Evolutionary conservation across 2,113 vertebrate species (phyloP).

Genomic region (Bostrychus sinensis): DNA sequence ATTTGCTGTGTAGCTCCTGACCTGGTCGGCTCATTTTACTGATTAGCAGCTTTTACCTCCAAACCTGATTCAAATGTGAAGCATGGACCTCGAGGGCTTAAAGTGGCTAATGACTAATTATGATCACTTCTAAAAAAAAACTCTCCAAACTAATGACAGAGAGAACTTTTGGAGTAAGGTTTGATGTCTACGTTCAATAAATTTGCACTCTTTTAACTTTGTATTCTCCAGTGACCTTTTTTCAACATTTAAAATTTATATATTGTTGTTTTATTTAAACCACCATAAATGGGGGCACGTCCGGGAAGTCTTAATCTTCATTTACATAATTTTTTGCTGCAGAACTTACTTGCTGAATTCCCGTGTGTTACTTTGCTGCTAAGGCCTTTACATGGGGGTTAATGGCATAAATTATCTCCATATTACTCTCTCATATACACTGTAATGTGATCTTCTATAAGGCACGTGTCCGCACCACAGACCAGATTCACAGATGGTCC

Average conservation of each 20-base stretch:
- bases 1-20: neutral
- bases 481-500: slow-evolving; percentile 45
- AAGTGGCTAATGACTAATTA: slow-evolving; percentile 28
- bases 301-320: too few species aligned
- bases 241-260: too few species aligned
- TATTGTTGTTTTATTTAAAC: too few species aligned
- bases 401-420: neutral
- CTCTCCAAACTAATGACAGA: slow-evolving; percentile 5
- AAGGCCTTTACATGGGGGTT: neutral
- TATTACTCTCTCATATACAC: neutral
- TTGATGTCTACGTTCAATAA: too few species aligned
- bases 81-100: slow-evolving; percentile 9
- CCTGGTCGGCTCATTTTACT: slow-evolving; percentile 12
- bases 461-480: neutral
- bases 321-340: neutral
- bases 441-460: slow-evolving; percentile 16
- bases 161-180: slow-evolving; percentile 5
- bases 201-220: too few species aligned
- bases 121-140: slow-evolving; percentile 15
- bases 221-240: too few species aligned
- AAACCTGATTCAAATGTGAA: slow-evolving; percentile 30
- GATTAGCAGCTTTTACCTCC: slow-evolving; percentile 23
- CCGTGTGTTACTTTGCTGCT: neutral
- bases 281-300: too few species aligned
- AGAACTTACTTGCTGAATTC: neutral